Conservation (phyloP, 2,888 invertebrate species). For the Fragum fragum region DNA sequence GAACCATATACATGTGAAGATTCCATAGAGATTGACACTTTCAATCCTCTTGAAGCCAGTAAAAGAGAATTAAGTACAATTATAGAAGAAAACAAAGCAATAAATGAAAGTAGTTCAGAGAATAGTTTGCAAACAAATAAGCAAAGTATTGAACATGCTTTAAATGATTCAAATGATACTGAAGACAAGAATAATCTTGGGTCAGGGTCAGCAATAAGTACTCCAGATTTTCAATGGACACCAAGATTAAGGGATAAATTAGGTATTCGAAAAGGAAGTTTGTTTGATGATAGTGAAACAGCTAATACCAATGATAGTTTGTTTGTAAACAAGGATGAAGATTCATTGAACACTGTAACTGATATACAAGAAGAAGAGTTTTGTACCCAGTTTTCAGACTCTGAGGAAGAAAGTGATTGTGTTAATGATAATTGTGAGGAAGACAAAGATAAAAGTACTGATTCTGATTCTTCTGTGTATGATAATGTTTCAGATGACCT, state of each 20-base stretch:
- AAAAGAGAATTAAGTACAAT: not conserved
- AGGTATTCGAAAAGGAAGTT: not conserved
- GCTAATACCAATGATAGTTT: constrained; percentile 46
- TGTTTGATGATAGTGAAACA: constrained; percentile 26
- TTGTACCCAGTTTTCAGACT: constrained; percentile 53
- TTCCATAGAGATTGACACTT: not conserved
- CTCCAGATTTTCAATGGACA: constrained; percentile 13
- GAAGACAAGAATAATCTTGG: not conserved
- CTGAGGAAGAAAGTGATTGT: constrained; percentile 28
- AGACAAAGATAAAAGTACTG: constrained; percentile 4
- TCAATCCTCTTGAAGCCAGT: not conserved
- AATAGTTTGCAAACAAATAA: not conserved
- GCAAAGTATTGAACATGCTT: not conserved
- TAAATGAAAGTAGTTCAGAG: not conserved
- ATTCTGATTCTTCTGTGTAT: constrained; percentile 12
- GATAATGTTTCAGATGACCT: constrained; percentile 1
- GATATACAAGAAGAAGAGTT: constrained; percentile 42
- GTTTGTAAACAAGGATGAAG: constrained; percentile 52
- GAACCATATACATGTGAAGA: constrained; percentile 1
- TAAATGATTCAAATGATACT: not conserved
- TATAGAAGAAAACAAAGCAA: not conserved
- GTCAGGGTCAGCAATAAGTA: not conserved
- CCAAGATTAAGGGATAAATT: constrained; percentile 4
- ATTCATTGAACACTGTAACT: constrained; percentile 47
- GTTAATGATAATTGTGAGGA: not conserved